Evolutionary conservation across 2,888 invertebrate genomes (phyloP).

Genomic region (Drosophila neonasuta): DNA sequence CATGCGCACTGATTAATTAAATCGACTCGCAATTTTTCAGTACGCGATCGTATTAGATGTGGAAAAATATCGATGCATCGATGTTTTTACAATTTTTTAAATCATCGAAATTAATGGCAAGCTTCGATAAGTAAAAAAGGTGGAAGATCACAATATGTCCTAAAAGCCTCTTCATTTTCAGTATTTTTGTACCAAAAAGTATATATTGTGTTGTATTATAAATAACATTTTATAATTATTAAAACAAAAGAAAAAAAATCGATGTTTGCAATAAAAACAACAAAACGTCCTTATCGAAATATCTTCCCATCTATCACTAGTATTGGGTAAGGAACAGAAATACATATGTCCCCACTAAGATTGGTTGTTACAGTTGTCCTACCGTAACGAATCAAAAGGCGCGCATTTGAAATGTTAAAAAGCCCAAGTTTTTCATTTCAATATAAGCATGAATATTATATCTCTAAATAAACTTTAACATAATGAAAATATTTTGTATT

Average conservation of each 20-base stretch:
- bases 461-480: no score
- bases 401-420: not conserved
- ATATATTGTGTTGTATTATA: no score
- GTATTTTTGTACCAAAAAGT: not conserved
- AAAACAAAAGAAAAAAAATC: no score
- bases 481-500: conserved; percentile 1
- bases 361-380: not conserved
- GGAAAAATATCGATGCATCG: not conserved
- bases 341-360: no score
- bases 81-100: not conserved
- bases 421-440: not conserved
- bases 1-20: conserved; percentile 52
- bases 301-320: no score
- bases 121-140: not conserved
- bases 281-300: no score
- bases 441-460: not conserved
- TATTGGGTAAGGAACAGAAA: no score
- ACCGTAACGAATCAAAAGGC: not conserved
- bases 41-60: conserved; percentile 43
- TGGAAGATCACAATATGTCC: not conserved
- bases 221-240: no score
- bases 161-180: not conserved
- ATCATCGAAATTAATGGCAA: not conserved
- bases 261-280: no score
- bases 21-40: conserved; percentile 53